These are phyloP conservation scores for Halcyon badia DNA, from an alignment of 2,797 vertebrate genomes.

Conservation along the genomic window DNA sequence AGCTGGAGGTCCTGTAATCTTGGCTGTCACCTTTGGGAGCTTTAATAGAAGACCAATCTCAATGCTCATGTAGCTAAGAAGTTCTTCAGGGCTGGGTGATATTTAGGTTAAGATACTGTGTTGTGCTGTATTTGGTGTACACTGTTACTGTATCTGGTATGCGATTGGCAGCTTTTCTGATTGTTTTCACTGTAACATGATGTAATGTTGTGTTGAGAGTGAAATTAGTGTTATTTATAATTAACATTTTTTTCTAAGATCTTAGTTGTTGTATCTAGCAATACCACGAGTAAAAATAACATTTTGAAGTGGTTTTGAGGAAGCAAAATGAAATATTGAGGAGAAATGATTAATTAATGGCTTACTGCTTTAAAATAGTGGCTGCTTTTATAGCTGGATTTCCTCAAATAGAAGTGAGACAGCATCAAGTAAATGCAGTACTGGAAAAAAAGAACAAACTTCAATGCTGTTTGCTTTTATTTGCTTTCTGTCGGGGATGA, in stretches of 20 bases:
- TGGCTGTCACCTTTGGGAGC: not conserved
- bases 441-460: not conserved
- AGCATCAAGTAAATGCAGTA: not conserved
- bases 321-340: not conserved
- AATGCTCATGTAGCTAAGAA: not conserved
- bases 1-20: not conserved
- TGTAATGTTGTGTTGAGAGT: not conserved
- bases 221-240: slow-evolving; percentile 26
- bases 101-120: not conserved
- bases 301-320: slow-evolving; percentile 31
- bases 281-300: not conserved
- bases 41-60: not conserved
- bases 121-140: not conserved
- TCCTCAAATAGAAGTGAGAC: not conserved
- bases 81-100: not conserved
- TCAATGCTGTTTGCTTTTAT: not conserved
- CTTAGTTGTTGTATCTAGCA: not conserved
- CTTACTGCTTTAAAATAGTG: not conserved
- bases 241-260: not conserved
- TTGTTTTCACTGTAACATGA: not conserved
- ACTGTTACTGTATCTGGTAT: not conserved
- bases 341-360: slow-evolving; percentile 5
- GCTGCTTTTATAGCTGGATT: not conserved
- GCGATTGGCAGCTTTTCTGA: not conserved
- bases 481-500: not conserved